These are phyloP conservation scores for Spermophilus dauricus DNA, from an alignment of 2,113 vertebrate genomes.

Conservation along the genomic window DNA sequence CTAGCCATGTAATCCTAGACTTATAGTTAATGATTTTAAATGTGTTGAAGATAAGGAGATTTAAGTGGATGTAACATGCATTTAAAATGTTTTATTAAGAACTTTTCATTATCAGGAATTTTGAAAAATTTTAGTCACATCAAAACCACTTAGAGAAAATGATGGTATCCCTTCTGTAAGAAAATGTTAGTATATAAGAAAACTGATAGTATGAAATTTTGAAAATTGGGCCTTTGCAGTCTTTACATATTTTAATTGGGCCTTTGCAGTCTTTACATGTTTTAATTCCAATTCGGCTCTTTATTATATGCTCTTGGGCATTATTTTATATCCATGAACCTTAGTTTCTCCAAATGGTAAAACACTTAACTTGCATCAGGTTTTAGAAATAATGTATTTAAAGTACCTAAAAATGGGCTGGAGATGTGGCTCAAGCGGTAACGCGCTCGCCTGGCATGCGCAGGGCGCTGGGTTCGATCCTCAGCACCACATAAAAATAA, in stretches of 20 bases:
- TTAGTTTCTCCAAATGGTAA: background rate
- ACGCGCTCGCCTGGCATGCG: too few species aligned
- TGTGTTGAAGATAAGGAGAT: background rate
- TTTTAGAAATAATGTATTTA: conserved; percentile 30
- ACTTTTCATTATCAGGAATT: conserved; percentile 21
- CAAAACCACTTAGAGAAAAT: conserved; percentile 25
- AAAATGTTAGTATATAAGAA: background rate
- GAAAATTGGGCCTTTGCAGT: background rate
- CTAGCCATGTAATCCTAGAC: background rate
- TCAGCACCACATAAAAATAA: too few species aligned
- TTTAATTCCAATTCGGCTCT: background rate
- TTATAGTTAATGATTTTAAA: conserved; percentile 38
- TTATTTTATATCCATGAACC: conserved; percentile 28
- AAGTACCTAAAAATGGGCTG: background rate
- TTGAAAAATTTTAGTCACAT: background rate
- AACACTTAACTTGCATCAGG: background rate
- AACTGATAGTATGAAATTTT: conserved; percentile 35
- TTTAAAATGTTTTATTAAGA: conserved; percentile 6
- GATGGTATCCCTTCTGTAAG: background rate
- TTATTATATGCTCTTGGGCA: background rate
- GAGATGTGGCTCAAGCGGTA: too few species aligned
- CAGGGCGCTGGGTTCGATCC: too few species aligned
- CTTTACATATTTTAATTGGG: background rate
- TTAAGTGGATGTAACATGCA: background rate
- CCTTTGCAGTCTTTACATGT: conserved; percentile 23